Evolutionary conservation across 2,888 invertebrate genomes (phyloP).

Genomic region (Coleophora deauratella): DNA sequence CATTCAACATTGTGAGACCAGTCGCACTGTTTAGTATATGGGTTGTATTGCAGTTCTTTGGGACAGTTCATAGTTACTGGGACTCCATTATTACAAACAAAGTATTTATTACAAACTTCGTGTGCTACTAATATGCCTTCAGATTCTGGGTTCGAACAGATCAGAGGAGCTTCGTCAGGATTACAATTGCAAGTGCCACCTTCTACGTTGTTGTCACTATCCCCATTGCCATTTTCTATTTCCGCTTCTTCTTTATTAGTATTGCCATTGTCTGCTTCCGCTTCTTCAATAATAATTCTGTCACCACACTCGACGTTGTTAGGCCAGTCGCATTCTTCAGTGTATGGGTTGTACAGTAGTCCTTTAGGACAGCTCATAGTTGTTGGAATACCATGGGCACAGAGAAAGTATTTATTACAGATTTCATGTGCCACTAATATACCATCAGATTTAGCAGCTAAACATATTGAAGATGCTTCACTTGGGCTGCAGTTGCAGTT

Average conservation of each 20-base stretch:
- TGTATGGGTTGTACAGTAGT: conserved; percentile 27
- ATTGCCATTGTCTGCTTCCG: not conserved
- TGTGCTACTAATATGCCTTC: conserved; percentile 30
- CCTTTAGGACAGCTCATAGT: conserved; percentile 19
- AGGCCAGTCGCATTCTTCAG: conserved; percentile 34
- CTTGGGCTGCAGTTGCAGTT: conserved; percentile 19
- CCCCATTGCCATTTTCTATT: conserved; percentile 32
- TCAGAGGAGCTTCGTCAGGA: conserved; percentile 23
- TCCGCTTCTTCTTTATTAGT: conserved; percentile 10
- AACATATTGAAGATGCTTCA: conserved; percentile 28
- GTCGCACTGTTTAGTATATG: conserved; percentile 21
- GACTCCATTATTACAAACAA: conserved; percentile 20
- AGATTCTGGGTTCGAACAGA: conserved; percentile 26
- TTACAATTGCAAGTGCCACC: conserved; percentile 17
- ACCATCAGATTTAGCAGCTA: conserved; percentile 25
- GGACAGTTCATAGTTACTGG: conserved; percentile 21
- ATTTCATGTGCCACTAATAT: conserved; percentile 27
- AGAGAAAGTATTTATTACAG: conserved; percentile 34
- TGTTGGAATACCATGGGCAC: conserved; percentile 25
- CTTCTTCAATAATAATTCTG: conserved; percentile 14
- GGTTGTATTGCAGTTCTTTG: conserved; percentile 22
- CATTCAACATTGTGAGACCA: conserved; percentile 27
- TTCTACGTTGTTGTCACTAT: conserved; percentile 1
- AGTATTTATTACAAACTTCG: conserved; percentile 28
- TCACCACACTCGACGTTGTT: conserved; percentile 31